Percentiles rank a stretch among this genome's conserved stretches.
These are phyloP conservation scores for Macaca fascicularis DNA, from an alignment of 2,113 vertebrate genomes.

Conservation along the genomic window DNA sequence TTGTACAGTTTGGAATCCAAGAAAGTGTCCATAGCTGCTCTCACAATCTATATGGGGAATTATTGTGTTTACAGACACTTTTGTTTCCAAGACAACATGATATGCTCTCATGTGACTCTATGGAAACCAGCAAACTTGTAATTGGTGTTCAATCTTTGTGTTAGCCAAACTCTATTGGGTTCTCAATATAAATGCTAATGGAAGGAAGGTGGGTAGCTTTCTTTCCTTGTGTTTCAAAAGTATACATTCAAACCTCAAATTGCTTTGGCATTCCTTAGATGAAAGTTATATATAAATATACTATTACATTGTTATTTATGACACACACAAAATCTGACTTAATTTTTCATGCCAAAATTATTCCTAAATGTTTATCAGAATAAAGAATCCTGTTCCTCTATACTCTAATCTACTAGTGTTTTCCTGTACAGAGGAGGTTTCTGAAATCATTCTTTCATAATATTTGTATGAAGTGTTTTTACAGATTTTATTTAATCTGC, in stretches of 20 bases:
- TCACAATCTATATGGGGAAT: slow-evolving; percentile 4
- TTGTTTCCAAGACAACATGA: slow-evolving; percentile 56
- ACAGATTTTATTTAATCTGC: not conserved
- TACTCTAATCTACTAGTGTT: not conserved
- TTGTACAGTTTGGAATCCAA: not conserved
- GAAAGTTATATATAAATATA: not conserved
- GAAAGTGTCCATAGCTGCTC: not conserved
- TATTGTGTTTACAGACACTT: slow-evolving; percentile 6
- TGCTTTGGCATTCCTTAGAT: not conserved
- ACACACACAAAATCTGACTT: not conserved
- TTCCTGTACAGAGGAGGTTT: not conserved
- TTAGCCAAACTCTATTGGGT: not conserved
- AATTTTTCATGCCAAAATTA: not conserved
- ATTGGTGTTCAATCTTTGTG: not conserved
- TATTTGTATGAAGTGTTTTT: not conserved
- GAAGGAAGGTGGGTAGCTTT: not conserved
- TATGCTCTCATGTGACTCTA: not conserved
- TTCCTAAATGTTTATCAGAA: not conserved
- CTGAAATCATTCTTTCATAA: not conserved
- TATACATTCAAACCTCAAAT: not conserved
- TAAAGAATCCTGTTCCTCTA: not conserved
- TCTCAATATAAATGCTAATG: slow-evolving; percentile 61
- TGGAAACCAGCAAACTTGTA: slow-evolving; percentile 48
- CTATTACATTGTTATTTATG: not conserved
- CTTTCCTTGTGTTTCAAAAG: not conserved